phyloP scores from a whole-genome alignment of 2,888 invertebrate genomes.

The Caradrina kadenii region DNA sequence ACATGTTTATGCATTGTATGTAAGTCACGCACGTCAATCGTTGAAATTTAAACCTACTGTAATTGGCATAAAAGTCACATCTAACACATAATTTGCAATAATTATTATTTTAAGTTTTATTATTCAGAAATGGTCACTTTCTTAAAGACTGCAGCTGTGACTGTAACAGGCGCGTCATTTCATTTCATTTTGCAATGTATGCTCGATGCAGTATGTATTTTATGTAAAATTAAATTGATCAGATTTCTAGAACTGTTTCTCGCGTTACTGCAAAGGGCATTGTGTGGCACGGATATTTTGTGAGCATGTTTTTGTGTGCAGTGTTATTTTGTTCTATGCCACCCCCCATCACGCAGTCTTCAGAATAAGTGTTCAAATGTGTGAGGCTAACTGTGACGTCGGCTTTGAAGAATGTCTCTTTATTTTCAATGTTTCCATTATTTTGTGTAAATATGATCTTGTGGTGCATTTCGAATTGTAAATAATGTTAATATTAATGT shows the following conservation, averaged over 20 bases:
- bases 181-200: not conserved
- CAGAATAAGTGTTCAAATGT: not conserved
- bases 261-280: not conserved
- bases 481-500: slow-evolving; percentile 45
- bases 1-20: too few relatives aligned
- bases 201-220: too few relatives aligned
- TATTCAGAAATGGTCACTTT: not conserved
- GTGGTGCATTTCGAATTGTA: slow-evolving; percentile 58
- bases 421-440: slow-evolving; percentile 17
- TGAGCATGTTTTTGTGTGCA: too few relatives aligned
- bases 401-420: slow-evolving; percentile 9
- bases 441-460: slow-evolving; percentile 37
- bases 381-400: not conserved
- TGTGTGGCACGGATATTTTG: too few relatives aligned
- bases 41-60: too few relatives aligned
- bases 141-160: not conserved
- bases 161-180: too few relatives aligned
- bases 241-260: not conserved
- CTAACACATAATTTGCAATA: not conserved
- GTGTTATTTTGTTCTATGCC: not conserved
- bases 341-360: not conserved
- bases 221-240: not conserved
- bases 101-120: not conserved
- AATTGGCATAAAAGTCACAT: too few relatives aligned
- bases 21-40: too few relatives aligned